phyloP scores from a whole-genome alignment of 2,113 vertebrate genomes.

The Acanthochromis polyacanthus region DNA sequence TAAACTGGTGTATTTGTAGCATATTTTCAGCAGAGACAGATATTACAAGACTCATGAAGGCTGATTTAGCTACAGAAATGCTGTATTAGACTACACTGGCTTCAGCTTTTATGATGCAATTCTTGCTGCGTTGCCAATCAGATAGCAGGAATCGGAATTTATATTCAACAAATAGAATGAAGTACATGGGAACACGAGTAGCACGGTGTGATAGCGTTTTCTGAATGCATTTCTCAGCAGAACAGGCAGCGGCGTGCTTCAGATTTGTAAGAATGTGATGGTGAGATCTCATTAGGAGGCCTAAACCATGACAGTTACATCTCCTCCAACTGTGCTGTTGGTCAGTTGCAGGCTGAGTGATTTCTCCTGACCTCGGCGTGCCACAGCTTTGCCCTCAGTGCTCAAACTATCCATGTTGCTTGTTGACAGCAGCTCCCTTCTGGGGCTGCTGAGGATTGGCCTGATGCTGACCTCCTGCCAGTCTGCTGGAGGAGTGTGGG shows the following conservation, averaged over 20 bases:
- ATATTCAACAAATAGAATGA: neutral
- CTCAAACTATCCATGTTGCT: slow-evolving; percentile 69
- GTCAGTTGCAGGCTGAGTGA: slow-evolving; percentile 73
- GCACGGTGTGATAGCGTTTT: neutral
- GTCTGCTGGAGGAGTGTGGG: slow-evolving; percentile 50
- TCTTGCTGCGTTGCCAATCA: too few species aligned
- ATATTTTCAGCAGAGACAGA: neutral
- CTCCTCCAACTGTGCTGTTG: slow-evolving; percentile 60
- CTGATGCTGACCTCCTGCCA: slow-evolving; percentile 75
- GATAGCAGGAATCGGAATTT: neutral
- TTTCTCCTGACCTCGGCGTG: slow-evolving; percentile 67
- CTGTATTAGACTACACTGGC: too few species aligned
- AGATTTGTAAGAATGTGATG: slow-evolving; percentile 21
- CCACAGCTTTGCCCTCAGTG: slow-evolving; percentile 65
- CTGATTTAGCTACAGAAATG: neutral
- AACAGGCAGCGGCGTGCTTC: slow-evolving; percentile 1
- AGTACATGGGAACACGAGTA: neutral
- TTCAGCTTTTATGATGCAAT: neutral
- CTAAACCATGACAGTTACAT: slow-evolving; percentile 54
- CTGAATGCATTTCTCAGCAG: neutral
- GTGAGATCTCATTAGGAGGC: slow-evolving; percentile 62
- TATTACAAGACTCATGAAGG: too few species aligned
- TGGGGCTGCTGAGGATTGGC: slow-evolving; percentile 59
- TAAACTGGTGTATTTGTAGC: neutral
- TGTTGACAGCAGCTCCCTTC: slow-evolving; percentile 78